Conservation (phyloP, 2,888 invertebrate species). For the Cynaeus angustus region DNA sequence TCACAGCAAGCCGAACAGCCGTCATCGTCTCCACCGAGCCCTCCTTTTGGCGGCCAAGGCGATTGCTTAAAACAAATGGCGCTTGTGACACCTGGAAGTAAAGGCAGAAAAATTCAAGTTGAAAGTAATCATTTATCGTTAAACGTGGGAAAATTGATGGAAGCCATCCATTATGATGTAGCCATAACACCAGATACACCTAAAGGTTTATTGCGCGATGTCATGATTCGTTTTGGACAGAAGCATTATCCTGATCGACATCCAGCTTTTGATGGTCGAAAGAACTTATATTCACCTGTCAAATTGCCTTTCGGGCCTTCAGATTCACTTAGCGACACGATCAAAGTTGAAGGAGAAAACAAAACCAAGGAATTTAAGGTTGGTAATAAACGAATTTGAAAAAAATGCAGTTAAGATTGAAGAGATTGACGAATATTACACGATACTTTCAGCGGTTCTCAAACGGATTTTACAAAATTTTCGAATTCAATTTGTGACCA, state of each 20-base stretch:
- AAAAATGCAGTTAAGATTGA: too few relatives aligned
- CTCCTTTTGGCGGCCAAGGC: conserved; percentile 7
- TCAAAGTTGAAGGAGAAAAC: conserved; percentile 57
- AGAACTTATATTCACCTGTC: conserved; percentile 77
- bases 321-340: conserved; percentile 63
- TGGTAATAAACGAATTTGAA: too few relatives aligned
- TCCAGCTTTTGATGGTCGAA: conserved; percentile 84
- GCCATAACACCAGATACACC: conserved; percentile 80
- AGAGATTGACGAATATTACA: too few relatives aligned
- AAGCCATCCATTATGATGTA: conserved; percentile 88
- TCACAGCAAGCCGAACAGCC: conserved; percentile 39
- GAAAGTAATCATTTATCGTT: conserved; percentile 80
- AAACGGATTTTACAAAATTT: too few relatives aligned
- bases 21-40: background rate
- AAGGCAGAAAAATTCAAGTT: conserved; percentile 59
- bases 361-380: conserved; percentile 54
- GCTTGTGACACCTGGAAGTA: conserved; percentile 13
- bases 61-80: conserved; percentile 23
- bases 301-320: conserved; percentile 69
- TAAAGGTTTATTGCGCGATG: conserved; percentile 76
- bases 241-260: conserved; percentile 69
- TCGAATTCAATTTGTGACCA: too few relatives aligned
- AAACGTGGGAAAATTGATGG: conserved; percentile 68
- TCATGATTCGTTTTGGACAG: conserved; percentile 65
- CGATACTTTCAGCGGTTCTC: too few relatives aligned